Conservation (phyloP, 2,888 invertebrate species). For the Eupithecia centaureata region DNA sequence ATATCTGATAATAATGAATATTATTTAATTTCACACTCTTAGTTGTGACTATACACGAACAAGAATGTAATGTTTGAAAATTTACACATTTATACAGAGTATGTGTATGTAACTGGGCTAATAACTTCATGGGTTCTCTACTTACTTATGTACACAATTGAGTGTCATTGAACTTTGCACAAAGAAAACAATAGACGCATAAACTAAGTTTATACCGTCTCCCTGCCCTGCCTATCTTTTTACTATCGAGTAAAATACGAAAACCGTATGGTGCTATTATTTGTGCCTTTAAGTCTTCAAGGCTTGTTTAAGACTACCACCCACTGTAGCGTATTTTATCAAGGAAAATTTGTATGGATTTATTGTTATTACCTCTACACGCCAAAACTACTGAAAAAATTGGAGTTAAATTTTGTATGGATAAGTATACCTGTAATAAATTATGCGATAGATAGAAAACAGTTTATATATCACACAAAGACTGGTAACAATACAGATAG, state of each 20-base stretch:
- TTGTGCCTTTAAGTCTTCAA: conserved; percentile 25
- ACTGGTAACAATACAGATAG: too few species aligned
- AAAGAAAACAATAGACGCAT: conserved; percentile 33
- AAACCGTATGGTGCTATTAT: conserved; percentile 34
- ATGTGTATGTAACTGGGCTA: conserved; percentile 33
- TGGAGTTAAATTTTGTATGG: too few species aligned
- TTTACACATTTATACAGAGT: conserved; percentile 3
- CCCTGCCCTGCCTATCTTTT: conserved; percentile 28
- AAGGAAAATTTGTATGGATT: too few species aligned
- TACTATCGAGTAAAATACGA: conserved; percentile 29
- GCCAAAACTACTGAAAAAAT: too few species aligned
- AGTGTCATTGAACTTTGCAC: conserved; percentile 30
- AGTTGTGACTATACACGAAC: background rate
- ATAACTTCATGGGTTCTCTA: conserved; percentile 25
- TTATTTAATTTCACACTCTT: background rate
- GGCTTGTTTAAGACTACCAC: conserved; percentile 1
- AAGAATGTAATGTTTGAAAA: background rate
- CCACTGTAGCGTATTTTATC: background rate
- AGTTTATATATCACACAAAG: too few species aligned
- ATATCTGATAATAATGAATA: background rate
- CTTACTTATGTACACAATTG: conserved; percentile 2
- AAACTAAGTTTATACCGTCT: conserved; percentile 23
- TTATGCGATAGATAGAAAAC: too few species aligned
- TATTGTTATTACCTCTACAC: too few species aligned
- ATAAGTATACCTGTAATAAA: too few species aligned